phyloP scores from a whole-genome alignment of 2,113 vertebrate genomes.

The Sapajus apella region DNA sequence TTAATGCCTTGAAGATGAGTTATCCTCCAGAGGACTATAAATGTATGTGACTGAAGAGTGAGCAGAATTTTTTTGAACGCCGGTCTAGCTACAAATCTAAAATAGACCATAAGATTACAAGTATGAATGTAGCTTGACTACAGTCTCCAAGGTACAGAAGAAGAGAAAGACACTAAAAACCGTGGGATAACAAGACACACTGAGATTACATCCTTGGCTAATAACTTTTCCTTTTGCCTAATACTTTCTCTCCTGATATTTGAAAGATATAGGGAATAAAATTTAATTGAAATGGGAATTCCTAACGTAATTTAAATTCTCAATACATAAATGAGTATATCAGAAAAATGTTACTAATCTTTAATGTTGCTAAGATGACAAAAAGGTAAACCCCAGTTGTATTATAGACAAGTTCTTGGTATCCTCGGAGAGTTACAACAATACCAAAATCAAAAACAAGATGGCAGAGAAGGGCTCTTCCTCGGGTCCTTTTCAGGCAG shows the following conservation, averaged over 20 bases:
- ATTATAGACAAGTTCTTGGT: neutral
- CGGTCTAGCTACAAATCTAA: conserved; percentile 58
- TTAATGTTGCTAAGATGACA: conserved; percentile 22
- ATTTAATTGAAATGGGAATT: conserved; percentile 59
- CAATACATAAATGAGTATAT: neutral
- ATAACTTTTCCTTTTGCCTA: conserved; percentile 48
- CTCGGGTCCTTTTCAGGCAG: neutral
- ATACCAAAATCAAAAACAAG: neutral
- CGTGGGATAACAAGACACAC: neutral
- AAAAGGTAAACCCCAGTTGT: neutral
- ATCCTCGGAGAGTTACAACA: neutral
- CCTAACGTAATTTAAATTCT: conserved; percentile 50
- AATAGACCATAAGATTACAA: conserved; percentile 54
- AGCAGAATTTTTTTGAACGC: conserved; percentile 15
- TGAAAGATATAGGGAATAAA: neutral
- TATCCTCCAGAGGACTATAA: conserved; percentile 21
- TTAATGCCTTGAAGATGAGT: conserved; percentile 22
- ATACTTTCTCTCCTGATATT: neutral
- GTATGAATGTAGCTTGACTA: conserved; percentile 26
- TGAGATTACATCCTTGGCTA: conserved; percentile 43
- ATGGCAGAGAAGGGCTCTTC: neutral
- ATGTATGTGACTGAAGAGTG: conserved; percentile 28
- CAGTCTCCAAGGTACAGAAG: conserved; percentile 30
- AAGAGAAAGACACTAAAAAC: conserved; percentile 21
- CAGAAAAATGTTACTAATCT: neutral